Evolutionary conservation across 1,140 invertebrate species (phyloP), one percentile per base, ranked within the genome.

Genomic region (Nasonia giraulti): DNA sequence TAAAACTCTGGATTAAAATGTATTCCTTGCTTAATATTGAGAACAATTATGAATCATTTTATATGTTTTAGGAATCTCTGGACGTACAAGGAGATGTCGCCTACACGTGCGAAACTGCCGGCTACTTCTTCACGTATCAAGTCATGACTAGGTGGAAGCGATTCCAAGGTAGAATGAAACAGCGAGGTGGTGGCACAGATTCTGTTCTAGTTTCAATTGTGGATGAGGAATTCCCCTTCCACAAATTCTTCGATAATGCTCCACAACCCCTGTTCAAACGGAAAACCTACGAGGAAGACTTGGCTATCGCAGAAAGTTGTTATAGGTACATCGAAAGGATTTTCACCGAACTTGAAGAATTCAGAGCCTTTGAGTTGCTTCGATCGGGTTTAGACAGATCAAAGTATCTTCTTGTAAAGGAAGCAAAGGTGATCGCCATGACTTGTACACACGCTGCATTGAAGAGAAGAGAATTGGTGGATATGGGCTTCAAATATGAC

Each of bases 391-490:
- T 98, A 12, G 99, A 99, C 92, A 94, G 99, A 76, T 98, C 98
- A 0, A 97, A 99, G 86, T 99, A 99, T 92, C 93, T 99, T 20
- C 92, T 99, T 1, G 98, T 99, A 0, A 99, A 99, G 92, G 99
- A 99, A 93, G 99, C 99, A 0, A 99, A 99, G 94, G 99, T 99
- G 40, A 99, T 99, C 88, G 99, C 99, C 3, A 99, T 99, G 99
- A 99, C 99, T 1, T 99, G 99, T 94, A 99, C 99, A 0, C 99
- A 99, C 93, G 99, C 99, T 20, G 99, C 99, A 1, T 94, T 99
- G 0, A 99, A 99, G 91, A 94, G 99, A 62, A 96, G 98, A 82
- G 99, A 99, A 92, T 94, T 99, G 0, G 99, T 99, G 0, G 97
- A 99, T 89, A 95, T 99, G 89, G 98, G 96, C 83, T 99, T 98